Base-by-base conservation (phyloP, 92 coral and sea anemone genomes). In the Siderastrea siderea region DNA sequence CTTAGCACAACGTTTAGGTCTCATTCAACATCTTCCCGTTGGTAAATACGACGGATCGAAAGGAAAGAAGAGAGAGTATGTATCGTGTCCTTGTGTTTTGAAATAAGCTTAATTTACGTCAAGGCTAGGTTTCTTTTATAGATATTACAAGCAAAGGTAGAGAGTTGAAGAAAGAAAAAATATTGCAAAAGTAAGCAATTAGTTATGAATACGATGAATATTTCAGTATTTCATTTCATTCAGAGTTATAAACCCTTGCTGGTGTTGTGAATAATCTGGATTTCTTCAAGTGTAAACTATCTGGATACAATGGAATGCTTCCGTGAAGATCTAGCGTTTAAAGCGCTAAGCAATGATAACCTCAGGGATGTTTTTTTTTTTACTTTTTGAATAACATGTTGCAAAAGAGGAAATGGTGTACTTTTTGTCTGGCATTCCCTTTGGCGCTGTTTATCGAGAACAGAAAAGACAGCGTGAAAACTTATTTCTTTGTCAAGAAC, bases 31-130 rank as follows among this genome's bases (percentile, higher is more conserved):
- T 89, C 94, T 97, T 66, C 99, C 99, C 4, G 98, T 94, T 55
- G 99, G 99, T 15, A 92, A 94, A 74, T 97, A 97, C 74, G 99
- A 97, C 45, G 99, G 98, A 16, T 95, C 98, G 50, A 92, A 95
- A 80, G 95, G 95, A 55, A 97, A 97, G 71, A 97, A 97, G 74
- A 91, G 99, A 91, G 99, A 97, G 99, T 97, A 93, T 86, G 99
- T 92, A 11, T 58, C 7, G n/a, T 19, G 47, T 5, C 54, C 15
- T 52, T 57, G 8, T 13, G 26, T 89, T 53, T 45, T 54, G 4
- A 68, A 67, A 76, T 53, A 26, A 26, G 38, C 38, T 26, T 26
- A 68, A 78, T 50, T 58, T 68, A 26, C 78, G 59, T 53, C 53
- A 74, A 11, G 5, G 49, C 38, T 47, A 49, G 26, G 26, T 72